These are phyloP conservation scores for Thymelicus sylvestris DNA, from an alignment of 2,888 invertebrate species.

Conservation along the genomic window DNA sequence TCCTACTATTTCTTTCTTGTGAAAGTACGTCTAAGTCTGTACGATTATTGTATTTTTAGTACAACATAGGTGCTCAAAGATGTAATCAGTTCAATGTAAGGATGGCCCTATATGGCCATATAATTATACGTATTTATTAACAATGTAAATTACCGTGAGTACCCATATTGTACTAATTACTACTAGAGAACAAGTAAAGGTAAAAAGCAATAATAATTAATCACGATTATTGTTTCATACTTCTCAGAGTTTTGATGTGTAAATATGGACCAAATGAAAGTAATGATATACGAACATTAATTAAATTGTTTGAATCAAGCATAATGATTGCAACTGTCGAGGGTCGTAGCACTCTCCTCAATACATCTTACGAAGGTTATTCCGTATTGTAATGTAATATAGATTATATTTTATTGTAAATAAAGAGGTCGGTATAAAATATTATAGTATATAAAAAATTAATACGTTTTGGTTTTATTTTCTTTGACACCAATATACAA, in stretches of 20 bases:
- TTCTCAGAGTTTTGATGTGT: neutral
- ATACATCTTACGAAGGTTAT: constrained; percentile 28
- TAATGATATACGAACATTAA: constrained; percentile 3
- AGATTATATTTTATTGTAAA: constrained; percentile 59
- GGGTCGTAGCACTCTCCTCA: neutral
- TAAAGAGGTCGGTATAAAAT: constrained; percentile 50
- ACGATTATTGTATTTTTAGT: too few relatives aligned
- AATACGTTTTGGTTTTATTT: neutral
- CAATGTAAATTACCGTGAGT: neutral
- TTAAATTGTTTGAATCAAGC: neutral
- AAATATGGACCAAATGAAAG: constrained; percentile 20
- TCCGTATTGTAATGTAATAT: constrained; percentile 47
- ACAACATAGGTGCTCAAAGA: too few relatives aligned
- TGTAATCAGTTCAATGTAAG: too few relatives aligned
- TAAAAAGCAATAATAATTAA: too few relatives aligned
- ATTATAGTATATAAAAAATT: constrained; percentile 18
- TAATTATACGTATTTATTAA: neutral
- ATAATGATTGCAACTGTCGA: neutral
- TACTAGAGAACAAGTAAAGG: neutral
- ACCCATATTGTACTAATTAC: neutral
- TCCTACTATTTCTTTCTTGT: too few relatives aligned
- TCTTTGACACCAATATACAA: neutral
- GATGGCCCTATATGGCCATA: too few relatives aligned
- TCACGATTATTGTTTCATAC: neutral
- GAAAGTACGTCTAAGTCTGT: too few relatives aligned